Percentiles rank a stretch among this genome's conserved stretches.
phyloP scores from a whole-genome alignment of 2,113 vertebrate genomes.

The Pangasianodon hypophthalmus region DNA sequence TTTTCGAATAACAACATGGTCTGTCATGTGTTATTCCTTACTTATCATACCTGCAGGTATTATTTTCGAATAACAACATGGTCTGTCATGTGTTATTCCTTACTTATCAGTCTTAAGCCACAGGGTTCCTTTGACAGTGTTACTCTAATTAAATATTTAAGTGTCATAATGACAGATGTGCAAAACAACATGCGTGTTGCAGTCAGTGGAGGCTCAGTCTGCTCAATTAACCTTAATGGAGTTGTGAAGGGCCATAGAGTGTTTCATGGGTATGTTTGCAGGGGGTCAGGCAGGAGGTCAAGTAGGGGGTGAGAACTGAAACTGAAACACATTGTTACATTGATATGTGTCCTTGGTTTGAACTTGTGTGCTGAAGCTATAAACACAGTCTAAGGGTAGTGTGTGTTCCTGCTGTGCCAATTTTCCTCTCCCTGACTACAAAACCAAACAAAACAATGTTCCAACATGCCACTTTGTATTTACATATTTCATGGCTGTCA shows the following conservation, averaged over 20 bases:
- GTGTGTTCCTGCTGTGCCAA: neutral
- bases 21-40: neutral
- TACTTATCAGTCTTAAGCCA: neutral
- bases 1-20: neutral
- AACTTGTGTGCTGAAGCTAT: neutral
- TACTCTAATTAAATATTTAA: constrained; percentile 31
- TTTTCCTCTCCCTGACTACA: neutral
- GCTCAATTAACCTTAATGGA: constrained; percentile 32
- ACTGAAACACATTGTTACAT: neutral
- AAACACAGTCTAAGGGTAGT: neutral
- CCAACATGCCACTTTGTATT: neutral
- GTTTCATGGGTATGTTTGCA: neutral
- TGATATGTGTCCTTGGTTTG: neutral
- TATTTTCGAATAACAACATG: neutral
- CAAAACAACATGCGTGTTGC: neutral
- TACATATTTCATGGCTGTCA: neutral
- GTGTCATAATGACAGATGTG: constrained; percentile 22
- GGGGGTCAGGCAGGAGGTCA: constrained; percentile 28
- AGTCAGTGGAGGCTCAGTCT: constrained; percentile 3
- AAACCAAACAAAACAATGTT: neutral
- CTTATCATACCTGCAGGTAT: neutral
- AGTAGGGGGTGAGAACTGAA: constrained; percentile 17
- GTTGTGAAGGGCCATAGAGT: neutral
- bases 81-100: neutral
- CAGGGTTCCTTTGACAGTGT: neutral